Conservation (phyloP, 2,888 invertebrate species). For the Melikaiella ostensackeni region DNA sequence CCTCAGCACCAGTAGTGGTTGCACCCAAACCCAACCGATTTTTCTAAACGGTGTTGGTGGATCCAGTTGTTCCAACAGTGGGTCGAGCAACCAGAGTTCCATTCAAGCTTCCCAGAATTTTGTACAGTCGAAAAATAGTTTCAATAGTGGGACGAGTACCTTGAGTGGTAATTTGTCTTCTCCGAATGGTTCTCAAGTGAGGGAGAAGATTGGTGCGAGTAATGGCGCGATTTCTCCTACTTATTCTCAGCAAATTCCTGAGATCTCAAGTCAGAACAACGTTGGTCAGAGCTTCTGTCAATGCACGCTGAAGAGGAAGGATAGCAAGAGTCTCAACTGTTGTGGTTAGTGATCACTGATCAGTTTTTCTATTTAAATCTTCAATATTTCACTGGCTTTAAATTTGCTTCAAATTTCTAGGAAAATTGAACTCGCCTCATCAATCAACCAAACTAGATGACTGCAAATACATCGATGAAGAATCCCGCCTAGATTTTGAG, state of each 20-base stretch:
- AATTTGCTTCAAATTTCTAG: conserved; percentile 8
- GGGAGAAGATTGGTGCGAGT: conserved; percentile 51
- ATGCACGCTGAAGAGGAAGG: conserved; percentile 63
- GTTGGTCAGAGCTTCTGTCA: conserved; percentile 51
- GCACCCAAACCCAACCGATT: conserved; percentile 60
- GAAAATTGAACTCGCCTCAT: conserved; percentile 30
- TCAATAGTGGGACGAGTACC: conserved; percentile 53
- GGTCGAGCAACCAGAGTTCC: conserved; percentile 47
- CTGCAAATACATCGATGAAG: conserved; percentile 86
- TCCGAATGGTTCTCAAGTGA: conserved; percentile 57
- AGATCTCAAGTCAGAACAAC: conserved; percentile 63
- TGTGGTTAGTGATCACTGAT: conserved; percentile 56
- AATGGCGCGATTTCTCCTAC: conserved; percentile 66
- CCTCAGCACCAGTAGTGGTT: conserved; percentile 55
- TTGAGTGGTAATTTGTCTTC: conserved; percentile 42
- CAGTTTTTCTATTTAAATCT: background rate
- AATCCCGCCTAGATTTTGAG: conserved; percentile 70
- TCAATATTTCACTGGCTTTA: background rate
- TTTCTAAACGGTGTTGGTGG: conserved; percentile 63
- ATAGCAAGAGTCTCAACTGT: conserved; percentile 55
- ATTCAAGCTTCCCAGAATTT: conserved; percentile 56
- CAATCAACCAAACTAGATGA: conserved; percentile 79
- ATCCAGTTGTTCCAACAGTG: conserved; percentile 52
- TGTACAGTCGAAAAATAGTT: conserved; percentile 66
- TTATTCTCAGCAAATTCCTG: conserved; percentile 67